Conservation (phyloP, 2,113 vertebrate genomes). For the Taxidea taxus region DNA sequence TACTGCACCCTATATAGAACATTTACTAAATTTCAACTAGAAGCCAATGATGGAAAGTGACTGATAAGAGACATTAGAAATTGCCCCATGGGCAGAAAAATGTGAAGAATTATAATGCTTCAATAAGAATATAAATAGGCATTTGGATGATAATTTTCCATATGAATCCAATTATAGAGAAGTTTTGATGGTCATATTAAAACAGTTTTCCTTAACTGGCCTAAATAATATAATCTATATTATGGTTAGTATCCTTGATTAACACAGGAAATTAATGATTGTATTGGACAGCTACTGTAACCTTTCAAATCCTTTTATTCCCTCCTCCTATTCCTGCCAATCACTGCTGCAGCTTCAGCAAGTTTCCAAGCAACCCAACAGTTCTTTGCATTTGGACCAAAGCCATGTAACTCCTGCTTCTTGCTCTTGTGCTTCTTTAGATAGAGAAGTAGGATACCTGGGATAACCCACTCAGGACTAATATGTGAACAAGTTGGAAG, state of each 20-base stretch:
- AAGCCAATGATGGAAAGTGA: slow-evolving; percentile 7
- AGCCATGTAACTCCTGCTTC: neutral
- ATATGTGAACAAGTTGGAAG: neutral
- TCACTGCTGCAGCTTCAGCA: neutral
- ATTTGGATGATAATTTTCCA: slow-evolving; percentile 40
- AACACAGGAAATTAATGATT: neutral
- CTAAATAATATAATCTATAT: neutral
- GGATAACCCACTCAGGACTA: neutral
- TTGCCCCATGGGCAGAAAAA: neutral
- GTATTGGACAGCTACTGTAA: neutral
- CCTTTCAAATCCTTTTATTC: neutral
- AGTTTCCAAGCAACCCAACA: neutral
- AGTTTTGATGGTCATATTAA: slow-evolving; percentile 4
- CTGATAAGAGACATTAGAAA: slow-evolving; percentile 35
- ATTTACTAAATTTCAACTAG: slow-evolving; percentile 44
- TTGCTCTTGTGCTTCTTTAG: neutral
- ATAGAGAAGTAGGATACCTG: neutral
- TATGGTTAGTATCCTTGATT: neutral
- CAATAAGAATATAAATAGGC: slow-evolving; percentile 11
- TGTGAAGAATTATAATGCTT: neutral
- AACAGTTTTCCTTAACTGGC: neutral
- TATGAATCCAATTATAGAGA: neutral
- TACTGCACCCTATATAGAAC: slow-evolving; percentile 19
- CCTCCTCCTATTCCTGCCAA: neutral
- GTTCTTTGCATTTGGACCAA: neutral